Base-by-base conservation (phyloP, 2,888 invertebrate genomes). In the Corythucha ciliata region DNA sequence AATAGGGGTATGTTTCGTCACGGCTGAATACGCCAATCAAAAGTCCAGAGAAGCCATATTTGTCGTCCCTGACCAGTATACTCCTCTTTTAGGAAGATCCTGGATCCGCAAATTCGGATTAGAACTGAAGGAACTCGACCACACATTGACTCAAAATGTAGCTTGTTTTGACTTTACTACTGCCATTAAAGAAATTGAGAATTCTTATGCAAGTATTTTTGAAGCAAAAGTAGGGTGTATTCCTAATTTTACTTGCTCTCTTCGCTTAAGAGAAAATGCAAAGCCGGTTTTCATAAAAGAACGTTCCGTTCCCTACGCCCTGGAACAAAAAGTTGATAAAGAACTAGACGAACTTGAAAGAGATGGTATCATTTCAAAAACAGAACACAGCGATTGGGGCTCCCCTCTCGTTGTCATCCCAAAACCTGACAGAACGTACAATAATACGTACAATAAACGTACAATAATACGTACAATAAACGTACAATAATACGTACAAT, bases 31-130 rank as follows among this genome's bases (percentile, higher is more conserved):
- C 37, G 54, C 53, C 18, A 36, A 36, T 32, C 26, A 36, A 18
- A 24, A 12, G 18, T 39, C 40, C 40, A 52, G n/a, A 21, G 51
- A 53, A 29, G 29, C 41, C n/a, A 21, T 56, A 6, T 53, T 47
- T 26, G 37, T 56, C 10, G 44, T 56, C 16, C 55, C 56, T 29
- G 25, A 34, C 10, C 21, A 42, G 4, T 53, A 33, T 47, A 29
- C 55, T 18, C 24, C 56, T 26, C 24, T 56, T 20, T 26, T 52
- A 5, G 44, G 56, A 10, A 37, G 52, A 32, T 45, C 36, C 25
- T 57, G 57, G 55, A 56, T 57, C 10, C 20, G 53, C 14, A 7
- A 24, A 21, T 40, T 56, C 22, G 47, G 50, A 1, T 56, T 57
- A 34, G 45, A 39, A 44, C 26, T 55, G 36, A 16, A 25, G 12